Evolutionary conservation across 2,888 invertebrate species (phyloP).

Genomic region (Hedychridium roseum): DNA sequence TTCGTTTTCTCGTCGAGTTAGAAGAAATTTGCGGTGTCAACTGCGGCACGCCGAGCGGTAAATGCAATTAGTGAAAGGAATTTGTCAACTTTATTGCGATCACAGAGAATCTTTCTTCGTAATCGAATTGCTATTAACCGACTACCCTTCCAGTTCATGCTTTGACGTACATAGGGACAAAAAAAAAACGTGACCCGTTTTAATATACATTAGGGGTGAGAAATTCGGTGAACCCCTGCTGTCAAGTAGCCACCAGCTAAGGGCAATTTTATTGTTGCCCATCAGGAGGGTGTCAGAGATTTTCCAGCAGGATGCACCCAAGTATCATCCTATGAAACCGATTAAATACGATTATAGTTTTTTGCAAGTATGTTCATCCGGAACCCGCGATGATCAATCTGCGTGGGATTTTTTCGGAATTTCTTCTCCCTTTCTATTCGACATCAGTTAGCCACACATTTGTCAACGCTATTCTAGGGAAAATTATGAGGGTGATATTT

Average conservation of each 20-base stretch:
- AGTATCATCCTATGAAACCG: slow-evolving; percentile 40
- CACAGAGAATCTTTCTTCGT: no score
- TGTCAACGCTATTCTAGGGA: no score
- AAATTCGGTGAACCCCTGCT: slow-evolving; percentile 25
- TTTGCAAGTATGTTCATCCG: slow-evolving; percentile 46
- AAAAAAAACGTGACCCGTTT: slow-evolving; percentile 30
- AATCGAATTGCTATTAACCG: slow-evolving; percentile 46
- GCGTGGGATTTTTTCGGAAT: slow-evolving; percentile 46
- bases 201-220: slow-evolving; percentile 49
- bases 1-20: no score
- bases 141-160: slow-evolving; percentile 16
- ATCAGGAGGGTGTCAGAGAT: slow-evolving; percentile 36
- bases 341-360: slow-evolving; percentile 40
- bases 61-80: no score
- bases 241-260: slow-evolving; percentile 58
- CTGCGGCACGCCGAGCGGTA: no score
- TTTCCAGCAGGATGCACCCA: slow-evolving; percentile 33
- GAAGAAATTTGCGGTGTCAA: no score
- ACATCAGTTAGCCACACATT: no score
- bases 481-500: no score
- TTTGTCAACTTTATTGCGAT: no score
- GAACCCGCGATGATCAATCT: slow-evolving; percentile 55
- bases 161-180: slow-evolving; percentile 6
- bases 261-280: slow-evolving; percentile 56
- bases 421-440: no score